These are phyloP conservation scores for Sula dactylatra DNA, from an alignment of 2,113 vertebrate genomes.

Conservation along the genomic window DNA sequence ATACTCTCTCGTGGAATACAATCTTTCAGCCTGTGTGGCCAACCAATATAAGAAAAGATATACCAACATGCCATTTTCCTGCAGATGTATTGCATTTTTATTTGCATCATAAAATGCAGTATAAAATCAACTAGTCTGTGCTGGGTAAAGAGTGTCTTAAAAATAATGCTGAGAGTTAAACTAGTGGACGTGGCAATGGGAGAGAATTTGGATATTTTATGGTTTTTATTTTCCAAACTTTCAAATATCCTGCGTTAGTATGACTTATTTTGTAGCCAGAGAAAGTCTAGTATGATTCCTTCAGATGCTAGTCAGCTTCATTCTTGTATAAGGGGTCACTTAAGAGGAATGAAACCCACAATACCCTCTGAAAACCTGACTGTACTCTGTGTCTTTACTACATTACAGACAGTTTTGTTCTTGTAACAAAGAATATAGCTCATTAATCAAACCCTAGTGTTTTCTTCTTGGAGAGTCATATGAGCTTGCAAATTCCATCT, in stretches of 20 bases:
- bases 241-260: background rate
- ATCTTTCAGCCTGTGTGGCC: background rate
- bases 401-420: background rate
- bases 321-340: background rate
- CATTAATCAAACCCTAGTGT: background rate
- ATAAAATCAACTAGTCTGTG: background rate
- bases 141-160: background rate
- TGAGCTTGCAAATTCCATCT: background rate
- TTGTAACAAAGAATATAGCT: background rate
- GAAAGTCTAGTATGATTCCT: background rate
- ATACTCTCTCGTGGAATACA: background rate
- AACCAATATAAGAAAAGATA: background rate
- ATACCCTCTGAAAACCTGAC: background rate
- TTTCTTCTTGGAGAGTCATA: background rate
- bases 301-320: background rate
- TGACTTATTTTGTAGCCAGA: background rate
- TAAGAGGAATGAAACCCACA: background rate
- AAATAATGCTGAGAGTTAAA: background rate
- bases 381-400: background rate
- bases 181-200: accelerated
- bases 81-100: background rate
- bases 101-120: background rate
- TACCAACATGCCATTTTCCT: background rate
- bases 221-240: background rate
- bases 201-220: background rate